A percentile compares a stretch with the other conserved stretches of the same genome.
phyloP scores from a whole-genome alignment of 2,113 vertebrate genomes.

The Tympanuchus pallidicinctus region DNA sequence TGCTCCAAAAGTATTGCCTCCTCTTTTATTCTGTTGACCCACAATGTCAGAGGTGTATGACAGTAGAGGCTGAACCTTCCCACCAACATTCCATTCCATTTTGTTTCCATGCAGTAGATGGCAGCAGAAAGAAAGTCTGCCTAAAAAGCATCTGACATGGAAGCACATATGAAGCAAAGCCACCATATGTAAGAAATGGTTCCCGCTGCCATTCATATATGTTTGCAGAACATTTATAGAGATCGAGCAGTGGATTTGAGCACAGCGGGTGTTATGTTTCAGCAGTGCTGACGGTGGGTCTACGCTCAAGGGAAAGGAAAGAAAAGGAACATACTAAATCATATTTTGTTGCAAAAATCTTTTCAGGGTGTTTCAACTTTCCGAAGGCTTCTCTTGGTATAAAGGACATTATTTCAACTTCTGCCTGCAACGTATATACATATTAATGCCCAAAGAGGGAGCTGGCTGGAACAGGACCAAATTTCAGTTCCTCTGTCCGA shows the following conservation, averaged over 20 bases:
- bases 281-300: no score
- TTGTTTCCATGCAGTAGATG: not conserved
- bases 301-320: fast-evolving
- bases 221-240: no score
- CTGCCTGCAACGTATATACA: not conserved
- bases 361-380: not conserved
- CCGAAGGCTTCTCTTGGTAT: not conserved
- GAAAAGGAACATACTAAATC: not conserved
- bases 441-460: not conserved
- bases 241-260: no score
- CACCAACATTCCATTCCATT: not conserved
- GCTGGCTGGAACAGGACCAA: not conserved
- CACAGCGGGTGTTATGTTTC: no score
- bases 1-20: not conserved
- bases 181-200: no score
- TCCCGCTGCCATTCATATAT: no score
- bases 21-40: not conserved
- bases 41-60: not conserved
- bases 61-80: not conserved
- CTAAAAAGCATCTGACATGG: not conserved
- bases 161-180: not conserved
- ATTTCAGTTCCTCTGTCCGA: not conserved
- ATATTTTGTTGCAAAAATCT: not conserved
- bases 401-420: not conserved
- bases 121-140: not conserved